Evolutionary conservation across 37 sponge, comb jelly and placozoan genomes (phyloP).

Genomic region (Beroe ovata): DNA sequence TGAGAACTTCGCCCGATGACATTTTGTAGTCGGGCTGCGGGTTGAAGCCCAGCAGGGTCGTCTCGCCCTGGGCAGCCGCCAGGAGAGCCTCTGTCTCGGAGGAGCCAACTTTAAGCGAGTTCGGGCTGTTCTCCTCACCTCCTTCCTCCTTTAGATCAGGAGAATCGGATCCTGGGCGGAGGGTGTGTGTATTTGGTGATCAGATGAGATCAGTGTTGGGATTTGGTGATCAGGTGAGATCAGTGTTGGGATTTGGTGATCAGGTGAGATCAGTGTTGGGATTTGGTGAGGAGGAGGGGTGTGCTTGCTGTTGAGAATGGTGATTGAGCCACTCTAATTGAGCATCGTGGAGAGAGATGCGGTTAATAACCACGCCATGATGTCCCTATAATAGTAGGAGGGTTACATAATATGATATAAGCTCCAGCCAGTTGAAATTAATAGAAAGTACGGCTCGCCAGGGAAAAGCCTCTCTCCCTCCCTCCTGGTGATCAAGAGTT

Average conservation of each 20-base stretch:
- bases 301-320: no score
- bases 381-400: no score
- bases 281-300: no score
- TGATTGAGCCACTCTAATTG: no score
- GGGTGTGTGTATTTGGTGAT: neutral
- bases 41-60: conserved; percentile 38
- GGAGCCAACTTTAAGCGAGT: neutral
- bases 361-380: no score
- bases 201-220: neutral
- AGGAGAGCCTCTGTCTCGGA: neutral
- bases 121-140: neutral
- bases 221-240: neutral
- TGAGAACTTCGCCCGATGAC: conserved; percentile 12
- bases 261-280: no score
- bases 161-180: neutral
- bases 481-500: no score
- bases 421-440: no score
- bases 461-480: no score
- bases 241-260: neutral
- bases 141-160: neutral
- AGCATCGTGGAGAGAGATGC: no score
- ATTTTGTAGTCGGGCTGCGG: conserved; percentile 1
- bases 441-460: no score
- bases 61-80: neutral
- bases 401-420: no score